phyloP scores from a whole-genome alignment of 35 echinoderm and acorn worm genomes.

The Ophioderma brevispina region DNA sequence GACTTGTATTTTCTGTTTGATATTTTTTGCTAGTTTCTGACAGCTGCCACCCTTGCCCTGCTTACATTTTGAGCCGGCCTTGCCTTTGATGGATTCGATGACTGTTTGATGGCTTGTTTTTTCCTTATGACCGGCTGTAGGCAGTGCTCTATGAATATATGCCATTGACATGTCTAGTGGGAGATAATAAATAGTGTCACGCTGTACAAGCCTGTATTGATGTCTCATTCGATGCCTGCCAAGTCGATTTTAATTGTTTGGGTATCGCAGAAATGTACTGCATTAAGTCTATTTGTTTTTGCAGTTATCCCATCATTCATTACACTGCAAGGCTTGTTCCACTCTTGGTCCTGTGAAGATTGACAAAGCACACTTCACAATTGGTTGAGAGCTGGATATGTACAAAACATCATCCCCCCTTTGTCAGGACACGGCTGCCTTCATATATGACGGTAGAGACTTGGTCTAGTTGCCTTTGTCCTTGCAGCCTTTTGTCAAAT shows the following conservation, averaged over 20 bases:
- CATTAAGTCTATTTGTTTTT: constrained; percentile 38
- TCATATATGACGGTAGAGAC: background rate
- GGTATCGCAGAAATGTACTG: constrained; percentile 42
- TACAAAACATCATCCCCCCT: background rate
- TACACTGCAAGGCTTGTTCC: constrained; percentile 49
- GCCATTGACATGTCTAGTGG: background rate
- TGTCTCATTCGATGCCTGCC: constrained; percentile 26
- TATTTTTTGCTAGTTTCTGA: no score
- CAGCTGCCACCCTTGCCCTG: no score
- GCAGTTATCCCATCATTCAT: constrained; percentile 60
- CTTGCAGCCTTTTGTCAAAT: background rate
- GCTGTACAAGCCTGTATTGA: background rate
- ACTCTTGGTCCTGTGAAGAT: constrained; percentile 64
- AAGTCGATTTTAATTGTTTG: constrained; percentile 58
- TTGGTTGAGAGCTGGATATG: background rate
- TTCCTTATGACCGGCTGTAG: background rate
- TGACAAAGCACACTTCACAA: constrained; percentile 3
- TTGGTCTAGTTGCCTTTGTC: background rate
- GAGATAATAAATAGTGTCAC: background rate
- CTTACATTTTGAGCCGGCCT: background rate
- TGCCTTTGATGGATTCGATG: background rate
- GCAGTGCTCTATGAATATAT: background rate
- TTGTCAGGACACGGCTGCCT: background rate
- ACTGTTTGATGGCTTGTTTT: background rate
- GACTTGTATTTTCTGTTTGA: no score